Conservation (phyloP, 2,113 vertebrate species). For the Corythoichthys intestinalis region DNA sequence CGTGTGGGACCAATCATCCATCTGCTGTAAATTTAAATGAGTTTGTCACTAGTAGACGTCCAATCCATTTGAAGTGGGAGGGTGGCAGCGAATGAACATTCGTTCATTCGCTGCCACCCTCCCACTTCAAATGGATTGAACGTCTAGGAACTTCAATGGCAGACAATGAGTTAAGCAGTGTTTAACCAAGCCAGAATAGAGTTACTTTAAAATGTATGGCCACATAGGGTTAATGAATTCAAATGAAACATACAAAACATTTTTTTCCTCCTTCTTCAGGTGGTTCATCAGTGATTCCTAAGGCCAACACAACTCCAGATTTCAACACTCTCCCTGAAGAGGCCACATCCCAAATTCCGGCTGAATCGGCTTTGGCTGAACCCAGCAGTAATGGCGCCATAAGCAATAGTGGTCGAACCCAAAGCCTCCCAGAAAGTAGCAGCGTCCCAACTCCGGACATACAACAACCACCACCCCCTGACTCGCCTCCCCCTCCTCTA, state of each 20-base stretch:
- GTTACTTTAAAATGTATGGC: no score
- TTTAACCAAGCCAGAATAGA: no score
- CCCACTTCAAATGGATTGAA: no score
- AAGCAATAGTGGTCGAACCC: slow-evolving; percentile 15
- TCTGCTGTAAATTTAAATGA: no score
- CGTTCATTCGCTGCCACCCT: no score
- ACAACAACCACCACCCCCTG: slow-evolving; percentile 11
- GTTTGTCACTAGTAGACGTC: no score
- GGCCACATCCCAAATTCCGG: not conserved
- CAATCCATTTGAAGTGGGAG: no score
- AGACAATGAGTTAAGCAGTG: no score
- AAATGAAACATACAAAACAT: not conserved
- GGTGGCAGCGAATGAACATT: no score
- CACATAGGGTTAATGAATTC: not conserved
- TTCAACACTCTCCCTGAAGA: slow-evolving; percentile 7
- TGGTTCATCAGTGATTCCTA: slow-evolving; percentile 27
- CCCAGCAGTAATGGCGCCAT: slow-evolving; percentile 6
- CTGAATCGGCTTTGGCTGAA: slow-evolving; percentile 7
- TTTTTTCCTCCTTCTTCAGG: slow-evolving; percentile 47
- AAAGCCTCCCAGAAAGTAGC: slow-evolving; percentile 49
- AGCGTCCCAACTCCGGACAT: slow-evolving; percentile 26
- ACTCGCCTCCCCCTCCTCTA: slow-evolving; percentile 26
- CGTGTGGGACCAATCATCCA: no score
- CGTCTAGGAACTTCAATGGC: no score
- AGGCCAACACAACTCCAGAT: slow-evolving; percentile 20